phyloP scores from a whole-genome alignment of 2,797 vertebrate species.

The Dryobates pubescens region DNA sequence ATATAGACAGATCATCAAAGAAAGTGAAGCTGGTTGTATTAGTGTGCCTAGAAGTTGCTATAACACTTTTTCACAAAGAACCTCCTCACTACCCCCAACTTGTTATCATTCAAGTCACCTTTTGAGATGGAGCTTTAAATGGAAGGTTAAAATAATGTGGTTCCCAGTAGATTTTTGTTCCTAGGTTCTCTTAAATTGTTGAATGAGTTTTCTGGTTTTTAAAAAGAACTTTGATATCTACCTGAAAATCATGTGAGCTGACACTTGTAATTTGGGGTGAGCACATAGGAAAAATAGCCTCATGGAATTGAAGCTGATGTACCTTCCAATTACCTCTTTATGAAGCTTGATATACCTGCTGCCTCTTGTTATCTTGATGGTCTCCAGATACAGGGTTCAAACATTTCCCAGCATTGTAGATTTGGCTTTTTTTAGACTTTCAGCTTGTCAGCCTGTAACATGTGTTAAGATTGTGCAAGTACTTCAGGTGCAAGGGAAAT shows the following conservation, averaged over 20 bases:
- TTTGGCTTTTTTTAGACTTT: not conserved
- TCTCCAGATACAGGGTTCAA: not conserved
- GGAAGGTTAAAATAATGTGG: not conserved
- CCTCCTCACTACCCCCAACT: not conserved
- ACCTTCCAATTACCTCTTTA: not conserved
- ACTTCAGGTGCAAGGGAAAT: not conserved
- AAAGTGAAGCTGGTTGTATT: not conserved
- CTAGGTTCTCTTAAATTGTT: not conserved
- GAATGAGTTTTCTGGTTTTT: not conserved
- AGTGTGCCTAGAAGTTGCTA: not conserved
- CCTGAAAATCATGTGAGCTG: not conserved
- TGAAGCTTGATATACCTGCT: not conserved
- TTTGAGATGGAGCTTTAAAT: not conserved
- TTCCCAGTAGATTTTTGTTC: not conserved
- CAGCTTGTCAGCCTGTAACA: not conserved
- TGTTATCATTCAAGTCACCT: not conserved
- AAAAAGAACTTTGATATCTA: not conserved
- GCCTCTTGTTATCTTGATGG: not conserved
- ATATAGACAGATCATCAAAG: not conserved
- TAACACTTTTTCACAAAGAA: not conserved
- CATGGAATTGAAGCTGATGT: not conserved
- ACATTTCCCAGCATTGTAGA: not conserved
- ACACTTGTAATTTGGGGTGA: not conserved
- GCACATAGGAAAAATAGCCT: not conserved
- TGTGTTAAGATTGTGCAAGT: not conserved